Base-by-base conservation (phyloP, 2,888 invertebrate species). In the Ennomos quercinarius region DNA sequence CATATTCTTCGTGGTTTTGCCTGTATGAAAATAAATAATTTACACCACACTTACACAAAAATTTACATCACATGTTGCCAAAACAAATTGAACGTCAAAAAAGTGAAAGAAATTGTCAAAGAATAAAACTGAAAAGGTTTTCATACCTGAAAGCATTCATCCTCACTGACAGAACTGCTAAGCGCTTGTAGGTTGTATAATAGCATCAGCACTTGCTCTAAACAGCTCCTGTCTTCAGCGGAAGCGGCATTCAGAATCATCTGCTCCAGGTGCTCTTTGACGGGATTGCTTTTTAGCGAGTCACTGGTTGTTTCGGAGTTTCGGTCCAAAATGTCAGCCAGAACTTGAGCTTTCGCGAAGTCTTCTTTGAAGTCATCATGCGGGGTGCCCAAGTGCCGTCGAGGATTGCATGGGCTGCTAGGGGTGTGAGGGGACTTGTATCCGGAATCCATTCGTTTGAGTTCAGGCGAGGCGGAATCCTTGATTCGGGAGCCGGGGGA, bases 171-270 rank as follows among this genome's bases (percentile, higher is more conserved):
- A 52, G 91, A 91, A 77, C 91, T 92, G 80, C 92, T 92, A 68
- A 94, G 81, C 54, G 94, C 86, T 77, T 95, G 94, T 47, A 94
- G 86, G 72, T 94, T 94, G 77, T 95, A 94, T 61, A 95, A 84
- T 71, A 95, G 85, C 80, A 93, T 93, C 59, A 95, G 78, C 47
- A 95, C 91, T 77, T 95, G 95, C 72, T 95, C 94, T 74, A 95
- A 84, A 70, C 95, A 95, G 49, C 92, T 89, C 76, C 94, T 93
- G 71, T 95, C 95, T 39, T 94, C 93, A 58, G 93, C 93, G 12
- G 92, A 91, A 10, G 86, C 87, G 44, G 93, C 90, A 55, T 89
- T 93, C 68, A 93, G 63, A 66, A 93, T 89, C 92, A 93, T 93
- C 74, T 91, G 91, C 67, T 93, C 93, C 48, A 93, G 70, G 71